Conservation (phyloP, 1,140 invertebrate species). For the Mercenaria mercenaria region DNA sequence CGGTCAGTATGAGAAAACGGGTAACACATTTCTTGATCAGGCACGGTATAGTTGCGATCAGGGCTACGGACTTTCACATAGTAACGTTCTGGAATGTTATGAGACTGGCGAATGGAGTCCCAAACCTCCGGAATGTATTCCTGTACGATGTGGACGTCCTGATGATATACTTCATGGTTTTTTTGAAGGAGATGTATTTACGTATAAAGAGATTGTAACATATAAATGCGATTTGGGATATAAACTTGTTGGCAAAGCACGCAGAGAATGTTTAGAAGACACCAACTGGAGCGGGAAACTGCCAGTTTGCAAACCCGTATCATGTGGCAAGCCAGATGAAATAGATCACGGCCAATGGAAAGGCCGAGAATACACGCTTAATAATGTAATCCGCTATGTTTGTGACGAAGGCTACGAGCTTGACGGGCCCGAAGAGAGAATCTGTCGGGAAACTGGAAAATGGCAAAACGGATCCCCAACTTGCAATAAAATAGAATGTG, state of each 20-base stretch:
- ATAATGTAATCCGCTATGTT: constrained; percentile 86
- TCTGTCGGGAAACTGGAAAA: constrained; percentile 82
- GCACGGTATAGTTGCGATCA: constrained; percentile 92
- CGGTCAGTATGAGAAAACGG: constrained; percentile 85
- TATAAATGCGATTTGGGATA: constrained; percentile 86
- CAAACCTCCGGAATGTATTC: constrained; percentile 87
- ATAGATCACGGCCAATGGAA: constrained; percentile 71
- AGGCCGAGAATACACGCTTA: constrained; percentile 86
- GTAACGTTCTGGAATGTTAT: constrained; percentile 90
- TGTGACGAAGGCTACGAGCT: constrained; percentile 86
- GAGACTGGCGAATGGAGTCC: constrained; percentile 96
- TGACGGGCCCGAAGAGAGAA: constrained; percentile 79
- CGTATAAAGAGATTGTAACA: constrained; percentile 87
- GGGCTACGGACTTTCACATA: constrained; percentile 91
- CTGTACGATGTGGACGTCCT: constrained; percentile 85
- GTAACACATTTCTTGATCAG: constrained; percentile 75
- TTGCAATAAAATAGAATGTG: constrained; percentile 81
- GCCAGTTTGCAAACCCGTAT: constrained; percentile 90
- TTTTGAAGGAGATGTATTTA: constrained; percentile 85
- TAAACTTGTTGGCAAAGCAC: constrained; percentile 84
- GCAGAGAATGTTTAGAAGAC: constrained; percentile 94
- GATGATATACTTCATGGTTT: constrained; percentile 88
- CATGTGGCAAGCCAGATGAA: constrained; percentile 71
- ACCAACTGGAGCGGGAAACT: constrained; percentile 93
- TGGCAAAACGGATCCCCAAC: constrained; percentile 83